phyloP scores from a whole-genome alignment of 1,140 invertebrate species.

The Asobara japonica region DNA sequence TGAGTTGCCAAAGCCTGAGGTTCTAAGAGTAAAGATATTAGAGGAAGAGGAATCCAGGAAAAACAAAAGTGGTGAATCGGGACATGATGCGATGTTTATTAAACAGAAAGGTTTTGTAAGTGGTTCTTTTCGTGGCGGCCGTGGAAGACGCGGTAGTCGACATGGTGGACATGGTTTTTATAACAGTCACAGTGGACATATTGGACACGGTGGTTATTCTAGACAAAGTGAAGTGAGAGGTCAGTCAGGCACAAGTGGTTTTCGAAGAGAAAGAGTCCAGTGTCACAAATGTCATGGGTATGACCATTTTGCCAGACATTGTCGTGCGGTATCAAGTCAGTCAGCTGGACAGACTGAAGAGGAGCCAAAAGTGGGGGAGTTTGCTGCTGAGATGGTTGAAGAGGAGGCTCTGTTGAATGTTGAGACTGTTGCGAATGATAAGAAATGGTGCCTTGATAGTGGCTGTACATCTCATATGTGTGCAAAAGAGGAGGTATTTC shows the following conservation, averaged over 20 bases:
- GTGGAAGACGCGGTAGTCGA: background rate
- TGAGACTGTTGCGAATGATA: background rate
- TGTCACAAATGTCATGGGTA: background rate
- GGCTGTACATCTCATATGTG: slow-evolving; percentile 33
- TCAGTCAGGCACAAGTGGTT: background rate
- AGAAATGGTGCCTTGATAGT: slow-evolving; percentile 36
- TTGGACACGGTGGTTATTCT: background rate
- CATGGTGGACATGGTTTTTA: background rate
- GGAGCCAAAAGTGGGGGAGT: background rate
- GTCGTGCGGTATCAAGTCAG: background rate
- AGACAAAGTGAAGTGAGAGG: background rate
- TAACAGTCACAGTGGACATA: background rate
- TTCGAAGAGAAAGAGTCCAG: background rate
- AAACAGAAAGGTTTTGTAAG: background rate
- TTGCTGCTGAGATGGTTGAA: slow-evolving; percentile 16
- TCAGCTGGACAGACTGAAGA: background rate
- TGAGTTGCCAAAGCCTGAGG: slow-evolving; percentile 30
- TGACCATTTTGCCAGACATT: background rate
- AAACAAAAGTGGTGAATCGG: background rate
- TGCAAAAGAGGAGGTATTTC: slow-evolving; percentile 25
- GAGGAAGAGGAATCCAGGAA: slow-evolving; percentile 31
- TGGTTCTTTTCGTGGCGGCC: background rate
- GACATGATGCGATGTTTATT: slow-evolving; percentile 21
- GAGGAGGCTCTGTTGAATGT: slow-evolving; percentile 20
- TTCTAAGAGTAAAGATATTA: slow-evolving; percentile 35